Evolutionary conservation across 2,888 invertebrate genomes (phyloP), one percentile per base, ranked within the genome.

Genomic region (Heliconius ismenius): DNA sequence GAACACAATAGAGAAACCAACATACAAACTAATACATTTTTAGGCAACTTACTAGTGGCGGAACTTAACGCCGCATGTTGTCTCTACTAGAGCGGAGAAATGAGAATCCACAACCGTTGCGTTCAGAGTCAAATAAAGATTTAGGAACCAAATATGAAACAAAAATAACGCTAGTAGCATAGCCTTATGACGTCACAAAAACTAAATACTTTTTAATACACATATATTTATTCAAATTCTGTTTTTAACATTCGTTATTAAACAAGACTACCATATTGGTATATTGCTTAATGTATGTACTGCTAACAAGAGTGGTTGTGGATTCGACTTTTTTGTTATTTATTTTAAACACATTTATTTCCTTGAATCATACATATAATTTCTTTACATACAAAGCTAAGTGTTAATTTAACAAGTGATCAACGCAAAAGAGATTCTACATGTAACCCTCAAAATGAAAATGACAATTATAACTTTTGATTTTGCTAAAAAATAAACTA

Each of bases 1-100:
- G 81, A 80, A 81, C 81, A 82, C 81, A 82, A 79, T 78, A 79
- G 60, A 75, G 72, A 78, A 75, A 72, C 60, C 9, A 62, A 64
- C 63, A 64, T 21, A 39, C 49, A 36, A 64, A 36, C 28, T 76
- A 58, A 74, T 72, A 43, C 26, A 67, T 39, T 36, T 65, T 39
- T 24, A 67, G 39, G 24, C 67, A 62, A 13, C 24, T 62, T 26
- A 26, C 60, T 58, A 58, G 21, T 10, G n/a, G 21, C n/a, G 54
- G n/a, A 58, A n/a, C n/a, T 54, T 54, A 54, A 54, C 54, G 58
- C n/a, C 58, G 58, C 3, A n/a, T 18, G 4, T 10, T 21, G 36
- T n/a, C 36, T 36, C 11, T 3, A 32, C 32, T 21, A 64, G 36
- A 36, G 36, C 32, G n/a, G 64, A 10, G 32, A 64, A 32, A 64